Evolutionary conservation across 37 sponge, comb jelly and placozoan genomes (phyloP), one percentile per base, ranked within the genome.

Genomic region (Halichondria panicea): DNA sequence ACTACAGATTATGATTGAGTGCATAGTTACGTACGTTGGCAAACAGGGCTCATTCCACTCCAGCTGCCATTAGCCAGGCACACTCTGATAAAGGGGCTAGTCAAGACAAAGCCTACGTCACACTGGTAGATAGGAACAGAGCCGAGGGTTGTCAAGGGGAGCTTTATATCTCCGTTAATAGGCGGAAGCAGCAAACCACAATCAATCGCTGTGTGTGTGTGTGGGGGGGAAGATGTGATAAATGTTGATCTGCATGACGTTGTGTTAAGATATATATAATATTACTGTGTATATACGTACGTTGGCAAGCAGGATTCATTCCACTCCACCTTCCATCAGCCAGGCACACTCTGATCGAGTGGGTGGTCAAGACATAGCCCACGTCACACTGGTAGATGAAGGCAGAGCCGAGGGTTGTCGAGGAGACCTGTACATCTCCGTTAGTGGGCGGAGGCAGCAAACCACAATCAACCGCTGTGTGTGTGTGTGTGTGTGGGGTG

Each of bases 401-500:
- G 11, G 30, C 21, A 9, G 62, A 60, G 15, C 76, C 76, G 35
- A 39, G 35, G 18, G 50, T 11, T 3, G 36, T 34, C 8, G 79
- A 50, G 30, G 27, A 43, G 70, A 52, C 70, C 19, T 30, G 25
- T 9, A 61, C 39, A 18, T 37, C 69, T 11, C 84, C 84, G 52
- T 84, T 57, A 43, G 38, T 18, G 24, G 75, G 56, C 11, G 27
- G 21, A 22, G n/a, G n/a, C 22, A 74, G 75, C 27, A 22, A 33
- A 0, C 48, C 71, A 30, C 81, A 80, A 38, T 22, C n/a, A 37
- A 61, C 42, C 8, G 62, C 81, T 80, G 4, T n/a, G n/a, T n/a
- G n/a, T n/a, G n/a, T n/a, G n/a, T n/a, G n/a, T n/a, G n/a, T n/a
- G n/a, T n/a, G n/a, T n/a, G n/a, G n/a, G n/a, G n/a, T n/a, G n/a